A percentile compares a stretch with the other conserved stretches of the same genome.
Conservation (phyloP, 2,797 vertebrate genomes). For the Knipowitschia caucasica region DNA sequence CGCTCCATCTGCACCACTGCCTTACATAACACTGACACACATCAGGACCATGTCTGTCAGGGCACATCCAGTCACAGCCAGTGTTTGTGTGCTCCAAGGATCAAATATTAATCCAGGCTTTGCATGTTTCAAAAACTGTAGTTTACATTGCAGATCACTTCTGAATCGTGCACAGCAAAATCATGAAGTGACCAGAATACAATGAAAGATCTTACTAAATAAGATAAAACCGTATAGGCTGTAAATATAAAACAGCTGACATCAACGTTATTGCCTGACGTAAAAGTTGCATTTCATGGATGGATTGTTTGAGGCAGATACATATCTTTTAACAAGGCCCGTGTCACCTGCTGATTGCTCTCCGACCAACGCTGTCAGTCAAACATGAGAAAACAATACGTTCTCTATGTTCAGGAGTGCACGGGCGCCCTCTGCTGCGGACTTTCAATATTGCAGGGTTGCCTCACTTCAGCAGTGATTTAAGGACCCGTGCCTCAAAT, state of each 20-base stretch:
- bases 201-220: not conserved
- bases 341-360: too few species aligned
- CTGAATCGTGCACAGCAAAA: not conserved
- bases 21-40: constrained; percentile 61
- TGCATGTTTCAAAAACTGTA: not conserved
- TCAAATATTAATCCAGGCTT: constrained; percentile 39
- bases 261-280: too few species aligned
- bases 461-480: not conserved
- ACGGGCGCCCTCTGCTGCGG: constrained; percentile 54
- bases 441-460: constrained; percentile 31
- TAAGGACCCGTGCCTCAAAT: not conserved
- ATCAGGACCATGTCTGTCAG: too few species aligned
- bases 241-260: too few species aligned
- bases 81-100: constrained; percentile 17
- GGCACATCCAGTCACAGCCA: constrained; percentile 37
- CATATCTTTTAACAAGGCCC: too few species aligned
- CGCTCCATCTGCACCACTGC: constrained; percentile 58
- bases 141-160: constrained; percentile 8
- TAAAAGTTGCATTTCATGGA: too few species aligned
- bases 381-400: too few species aligned
- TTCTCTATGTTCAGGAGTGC: constrained; percentile 13
- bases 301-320: too few species aligned
- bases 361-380: too few species aligned
- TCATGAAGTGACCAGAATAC: constrained; percentile 1
- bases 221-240: not conserved